Percentiles rank a stretch among this genome's conserved stretches.
Evolutionary conservation across 2,113 vertebrate species (phyloP).

Genomic region (Mesocricetus auratus): DNA sequence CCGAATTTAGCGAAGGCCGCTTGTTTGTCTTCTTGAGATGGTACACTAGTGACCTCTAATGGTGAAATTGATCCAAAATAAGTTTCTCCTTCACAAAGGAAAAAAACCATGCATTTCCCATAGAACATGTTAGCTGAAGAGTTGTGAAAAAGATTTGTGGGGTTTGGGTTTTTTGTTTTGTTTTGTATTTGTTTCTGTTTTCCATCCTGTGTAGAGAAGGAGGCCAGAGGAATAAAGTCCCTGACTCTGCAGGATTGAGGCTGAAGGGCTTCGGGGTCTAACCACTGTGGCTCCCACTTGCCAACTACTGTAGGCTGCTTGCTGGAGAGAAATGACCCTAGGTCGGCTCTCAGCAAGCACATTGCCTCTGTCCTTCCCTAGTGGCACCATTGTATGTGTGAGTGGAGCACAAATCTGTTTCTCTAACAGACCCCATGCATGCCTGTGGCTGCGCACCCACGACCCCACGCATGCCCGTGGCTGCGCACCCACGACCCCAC

Average conservation of each 20-base stretch:
- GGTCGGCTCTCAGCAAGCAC: background rate
- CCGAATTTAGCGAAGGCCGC: rapidly evolving
- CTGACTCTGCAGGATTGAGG: background rate
- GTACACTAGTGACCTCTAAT: conserved; percentile 77
- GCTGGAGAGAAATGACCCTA: background rate
- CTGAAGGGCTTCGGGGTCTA: background rate
- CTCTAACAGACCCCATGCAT: background rate
- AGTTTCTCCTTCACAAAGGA: background rate
- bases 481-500: background rate
- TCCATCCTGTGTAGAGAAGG: background rate
- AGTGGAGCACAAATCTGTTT: background rate
- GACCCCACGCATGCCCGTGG: too few relatives aligned
- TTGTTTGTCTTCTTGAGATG: background rate
- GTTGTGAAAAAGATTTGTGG: background rate
- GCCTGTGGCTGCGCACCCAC: too few relatives aligned
- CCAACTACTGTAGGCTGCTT: background rate
- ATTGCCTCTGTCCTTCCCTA: background rate
- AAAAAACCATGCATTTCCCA: background rate
- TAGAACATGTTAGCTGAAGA: background rate
- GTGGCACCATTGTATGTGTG: too few relatives aligned
- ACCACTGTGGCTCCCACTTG: too few relatives aligned
- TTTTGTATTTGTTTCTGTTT: background rate
- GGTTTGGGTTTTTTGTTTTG: background rate
- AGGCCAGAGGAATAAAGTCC: background rate
- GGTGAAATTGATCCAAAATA: conserved; percentile 51